These are phyloP conservation scores for Spea hammondii DNA, from an alignment of 2,797 vertebrate genomes.

Conservation along the genomic window DNA sequence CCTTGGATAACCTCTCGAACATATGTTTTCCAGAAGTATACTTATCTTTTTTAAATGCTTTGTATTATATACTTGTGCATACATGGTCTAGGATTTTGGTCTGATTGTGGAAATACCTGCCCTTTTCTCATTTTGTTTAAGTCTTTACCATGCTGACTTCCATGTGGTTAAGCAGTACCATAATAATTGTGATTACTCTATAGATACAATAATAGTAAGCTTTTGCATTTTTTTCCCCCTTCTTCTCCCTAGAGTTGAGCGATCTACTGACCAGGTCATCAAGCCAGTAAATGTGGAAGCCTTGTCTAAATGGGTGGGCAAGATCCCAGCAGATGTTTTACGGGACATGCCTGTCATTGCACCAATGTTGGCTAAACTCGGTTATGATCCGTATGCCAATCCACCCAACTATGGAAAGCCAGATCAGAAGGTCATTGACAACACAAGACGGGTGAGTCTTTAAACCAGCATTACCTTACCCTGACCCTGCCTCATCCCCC, in stretches of 20 bases:
- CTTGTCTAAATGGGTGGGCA: conserved; percentile 96
- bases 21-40: too few relatives aligned
- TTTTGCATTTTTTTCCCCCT: not conserved
- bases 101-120: too few relatives aligned
- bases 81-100: too few relatives aligned
- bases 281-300: conserved; percentile 96
- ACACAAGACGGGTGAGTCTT: conserved; percentile 89
- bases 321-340: conserved; percentile 89
- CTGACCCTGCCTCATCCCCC: too few relatives aligned
- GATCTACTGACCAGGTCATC: conserved; percentile 97
- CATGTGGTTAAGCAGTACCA: too few relatives aligned
- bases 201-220: not conserved
- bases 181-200: too few relatives aligned
- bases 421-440: conserved; percentile 90
- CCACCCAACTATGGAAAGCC: conserved; percentile 93
- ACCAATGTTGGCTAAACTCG: conserved; percentile 91
- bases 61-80: too few relatives aligned
- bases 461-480: not conserved
- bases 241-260: conserved; percentile 79
- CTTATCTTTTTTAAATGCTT: too few relatives aligned
- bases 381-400: conserved; percentile 93
- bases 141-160: too few relatives aligned
- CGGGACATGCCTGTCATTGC: conserved; percentile 91
- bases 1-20: too few relatives aligned
- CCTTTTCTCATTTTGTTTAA: too few relatives aligned